Conservation (phyloP, 2,113 vertebrate species). For the Channa maculata region DNA sequence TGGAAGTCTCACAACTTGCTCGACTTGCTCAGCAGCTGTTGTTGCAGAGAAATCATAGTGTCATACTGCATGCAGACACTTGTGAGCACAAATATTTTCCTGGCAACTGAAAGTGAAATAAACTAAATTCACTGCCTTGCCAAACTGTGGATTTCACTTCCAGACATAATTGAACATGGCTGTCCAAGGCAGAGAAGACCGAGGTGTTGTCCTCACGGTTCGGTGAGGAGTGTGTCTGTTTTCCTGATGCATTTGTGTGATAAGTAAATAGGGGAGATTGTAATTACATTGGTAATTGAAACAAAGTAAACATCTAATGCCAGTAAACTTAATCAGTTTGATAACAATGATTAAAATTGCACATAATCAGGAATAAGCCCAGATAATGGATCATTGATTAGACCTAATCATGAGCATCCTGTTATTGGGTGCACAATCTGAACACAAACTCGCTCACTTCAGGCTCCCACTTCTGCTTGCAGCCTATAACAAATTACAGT, state of each 20-base stretch:
- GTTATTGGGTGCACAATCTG: slow-evolving; percentile 10
- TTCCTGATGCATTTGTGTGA: neutral
- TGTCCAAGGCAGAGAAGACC: neutral
- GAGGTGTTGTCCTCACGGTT: neutral
- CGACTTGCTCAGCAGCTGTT: slow-evolving; percentile 53
- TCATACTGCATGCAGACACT: slow-evolving; percentile 41
- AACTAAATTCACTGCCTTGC: slow-evolving; percentile 18
- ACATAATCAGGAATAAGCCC: slow-evolving; percentile 21
- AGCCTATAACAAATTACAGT: neutral
- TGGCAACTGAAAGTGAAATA: slow-evolving; percentile 50
- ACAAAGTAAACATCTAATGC: slow-evolving; percentile 11
- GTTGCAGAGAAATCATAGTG: slow-evolving; percentile 20
- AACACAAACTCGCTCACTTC: slow-evolving; percentile 18
- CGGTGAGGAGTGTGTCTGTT: neutral
- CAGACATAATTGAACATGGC: slow-evolving; percentile 10
- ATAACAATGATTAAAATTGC: slow-evolving; percentile 28
- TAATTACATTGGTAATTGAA: slow-evolving; percentile 5
- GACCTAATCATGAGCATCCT: slow-evolving; percentile 29
- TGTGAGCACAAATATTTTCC: slow-evolving; percentile 63
- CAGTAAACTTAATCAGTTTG: slow-evolving; percentile 11
- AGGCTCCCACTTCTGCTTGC: slow-evolving; percentile 4
- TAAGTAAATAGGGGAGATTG: neutral
- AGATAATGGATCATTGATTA: slow-evolving; percentile 41
- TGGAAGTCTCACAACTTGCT: slow-evolving; percentile 9
- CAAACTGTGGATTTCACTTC: slow-evolving; percentile 34